These are phyloP conservation scores for Onychorhynchus coronatus DNA, from an alignment of 2,113 vertebrate genomes.

Conservation along the genomic window DNA sequence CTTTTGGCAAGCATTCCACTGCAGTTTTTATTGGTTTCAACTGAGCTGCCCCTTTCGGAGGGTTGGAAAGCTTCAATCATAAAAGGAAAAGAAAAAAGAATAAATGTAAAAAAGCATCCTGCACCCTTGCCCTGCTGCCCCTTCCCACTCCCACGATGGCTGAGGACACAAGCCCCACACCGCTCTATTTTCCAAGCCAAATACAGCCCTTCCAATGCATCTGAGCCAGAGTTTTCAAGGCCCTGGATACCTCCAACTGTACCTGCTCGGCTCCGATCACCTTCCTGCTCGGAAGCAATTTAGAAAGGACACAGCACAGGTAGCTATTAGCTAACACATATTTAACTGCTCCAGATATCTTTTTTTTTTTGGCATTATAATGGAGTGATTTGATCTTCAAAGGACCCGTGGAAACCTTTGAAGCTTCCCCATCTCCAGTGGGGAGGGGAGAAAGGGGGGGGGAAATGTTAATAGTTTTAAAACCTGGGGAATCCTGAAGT, in stretches of 20 bases:
- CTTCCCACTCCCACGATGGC: rapidly evolving
- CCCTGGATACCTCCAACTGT: background rate
- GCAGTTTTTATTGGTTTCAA: constrained; percentile 76
- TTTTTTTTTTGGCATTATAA: constrained; percentile 34
- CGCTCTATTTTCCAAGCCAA: background rate
- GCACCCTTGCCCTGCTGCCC: background rate
- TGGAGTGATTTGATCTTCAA: constrained; percentile 69
- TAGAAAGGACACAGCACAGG: constrained; percentile 21
- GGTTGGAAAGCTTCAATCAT: constrained; percentile 64
- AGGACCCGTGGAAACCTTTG: constrained; percentile 66
- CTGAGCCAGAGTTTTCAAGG: background rate
- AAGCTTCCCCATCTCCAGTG: constrained; percentile 56
- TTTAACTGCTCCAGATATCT: constrained; percentile 44
- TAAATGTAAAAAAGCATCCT: background rate
- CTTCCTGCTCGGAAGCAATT: constrained; percentile 46
- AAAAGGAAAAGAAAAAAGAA: background rate
- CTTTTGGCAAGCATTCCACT: constrained; percentile 73
- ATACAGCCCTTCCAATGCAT: background rate
- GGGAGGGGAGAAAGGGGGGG: background rate
- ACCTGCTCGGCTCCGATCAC: background rate
- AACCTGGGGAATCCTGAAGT: constrained; percentile 55
- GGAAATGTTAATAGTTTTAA: constrained; percentile 63
- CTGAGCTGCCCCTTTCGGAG: constrained; percentile 73
- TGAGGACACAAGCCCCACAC: background rate
- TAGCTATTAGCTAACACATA: constrained; percentile 48